Evolutionary conservation across 2,888 invertebrate species (phyloP).

Genomic region (Digitonthophagus gazella): DNA sequence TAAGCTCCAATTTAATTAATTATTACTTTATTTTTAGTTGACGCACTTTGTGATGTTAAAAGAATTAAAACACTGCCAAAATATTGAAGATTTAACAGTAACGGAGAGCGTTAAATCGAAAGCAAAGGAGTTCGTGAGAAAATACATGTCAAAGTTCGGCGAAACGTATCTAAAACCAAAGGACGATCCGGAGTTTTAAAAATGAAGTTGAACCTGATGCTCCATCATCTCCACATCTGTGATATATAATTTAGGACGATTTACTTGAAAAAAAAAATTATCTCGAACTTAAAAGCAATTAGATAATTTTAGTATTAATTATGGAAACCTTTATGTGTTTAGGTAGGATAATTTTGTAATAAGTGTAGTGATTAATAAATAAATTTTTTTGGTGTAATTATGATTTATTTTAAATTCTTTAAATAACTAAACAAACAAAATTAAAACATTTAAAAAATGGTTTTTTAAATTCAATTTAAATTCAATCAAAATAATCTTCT

Average conservation of each 20-base stretch:
- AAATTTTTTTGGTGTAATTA: too few species aligned
- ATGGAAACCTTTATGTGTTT: slow-evolving; percentile 2
- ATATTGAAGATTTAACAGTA: slow-evolving; percentile 80
- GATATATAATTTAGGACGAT: background rate
- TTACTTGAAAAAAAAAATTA: background rate
- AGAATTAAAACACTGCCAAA: slow-evolving; percentile 87
- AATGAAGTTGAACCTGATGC: background rate
- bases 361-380: background rate
- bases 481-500: slow-evolving; percentile 97
- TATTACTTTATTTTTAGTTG: slow-evolving; percentile 60
- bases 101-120: slow-evolving; percentile 92
- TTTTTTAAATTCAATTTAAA: background rate
- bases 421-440: background rate
- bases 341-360: slow-evolving; percentile 6
- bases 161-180: slow-evolving; percentile 36
- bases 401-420: too few species aligned
- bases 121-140: slow-evolving; percentile 90
- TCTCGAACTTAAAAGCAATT: background rate
- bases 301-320: slow-evolving; percentile 1
- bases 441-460: background rate
- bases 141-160: slow-evolving; percentile 95
- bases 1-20: background rate
- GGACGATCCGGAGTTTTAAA: slow-evolving; percentile 26
- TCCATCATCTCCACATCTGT: background rate
- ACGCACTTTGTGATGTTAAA: slow-evolving; percentile 95